Evolutionary conservation across 1,140 invertebrate genomes (phyloP).

Genomic region (Dolichoris vasculosae): DNA sequence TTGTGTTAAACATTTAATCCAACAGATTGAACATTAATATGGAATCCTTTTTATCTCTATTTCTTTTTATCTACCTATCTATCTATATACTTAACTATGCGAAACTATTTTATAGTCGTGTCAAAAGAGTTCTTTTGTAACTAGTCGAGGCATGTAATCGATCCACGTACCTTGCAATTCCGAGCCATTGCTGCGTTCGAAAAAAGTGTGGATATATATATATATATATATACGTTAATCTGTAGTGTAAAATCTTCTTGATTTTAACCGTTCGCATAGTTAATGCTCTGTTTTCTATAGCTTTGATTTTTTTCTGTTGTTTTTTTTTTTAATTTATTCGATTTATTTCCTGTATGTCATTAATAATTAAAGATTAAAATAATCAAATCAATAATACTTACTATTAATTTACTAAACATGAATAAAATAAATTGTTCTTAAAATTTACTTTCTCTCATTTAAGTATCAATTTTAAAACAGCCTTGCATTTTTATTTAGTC

Average conservation of each 20-base stretch:
- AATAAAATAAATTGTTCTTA: too few species aligned
- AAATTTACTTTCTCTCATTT: too few species aligned
- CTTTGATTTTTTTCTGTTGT: background rate
- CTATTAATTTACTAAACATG: too few species aligned
- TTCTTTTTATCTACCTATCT: background rate
- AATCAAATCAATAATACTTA: too few species aligned
- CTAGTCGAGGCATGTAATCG: slow-evolving; percentile 11
- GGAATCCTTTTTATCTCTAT: background rate
- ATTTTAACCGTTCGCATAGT: slow-evolving; percentile 60
- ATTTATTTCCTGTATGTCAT: too few species aligned
- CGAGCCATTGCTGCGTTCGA: background rate
- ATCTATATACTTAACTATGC: background rate
- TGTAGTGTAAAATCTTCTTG: slow-evolving; percentile 60
- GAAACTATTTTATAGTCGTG: background rate
- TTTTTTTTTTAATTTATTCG: background rate
- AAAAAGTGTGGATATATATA: background rate
- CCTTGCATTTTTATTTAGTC: too few species aligned
- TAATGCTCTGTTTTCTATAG: slow-evolving; percentile 56
- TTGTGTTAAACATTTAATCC: background rate
- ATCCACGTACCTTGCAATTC: background rate
- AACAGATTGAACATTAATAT: background rate
- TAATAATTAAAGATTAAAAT: too few species aligned
- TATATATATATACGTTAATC: slow-evolving; percentile 37
- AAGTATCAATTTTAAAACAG: too few species aligned
- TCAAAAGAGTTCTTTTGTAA: slow-evolving; percentile 14